Percentiles rank a stretch among this genome's conserved stretches.
These are phyloP conservation scores for Pinctada fucata DNA, from an alignment of 2,888 invertebrate genomes.

Conservation along the genomic window DNA sequence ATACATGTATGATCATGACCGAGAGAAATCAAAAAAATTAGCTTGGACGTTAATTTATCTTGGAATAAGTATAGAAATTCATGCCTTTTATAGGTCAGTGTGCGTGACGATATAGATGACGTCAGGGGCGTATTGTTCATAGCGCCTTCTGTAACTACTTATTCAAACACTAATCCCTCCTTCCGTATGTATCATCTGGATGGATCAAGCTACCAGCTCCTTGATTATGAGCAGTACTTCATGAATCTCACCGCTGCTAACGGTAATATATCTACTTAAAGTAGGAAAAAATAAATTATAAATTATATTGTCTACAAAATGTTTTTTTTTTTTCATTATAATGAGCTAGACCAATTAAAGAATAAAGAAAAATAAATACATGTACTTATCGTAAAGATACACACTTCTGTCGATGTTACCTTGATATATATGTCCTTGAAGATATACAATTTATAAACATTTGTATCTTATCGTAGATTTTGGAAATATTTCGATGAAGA, in stretches of 20 bases:
- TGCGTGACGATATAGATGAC: constrained; percentile 10
- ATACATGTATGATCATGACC: too few relatives aligned
- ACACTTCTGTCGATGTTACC: too few relatives aligned
- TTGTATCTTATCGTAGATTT: background rate
- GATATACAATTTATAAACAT: too few relatives aligned
- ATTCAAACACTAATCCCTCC: constrained; percentile 34
- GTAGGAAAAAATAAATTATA: too few relatives aligned
- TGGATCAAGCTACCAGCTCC: constrained; percentile 41
- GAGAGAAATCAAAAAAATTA: too few relatives aligned
- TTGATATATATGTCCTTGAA: too few relatives aligned
- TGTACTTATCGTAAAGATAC: too few relatives aligned
- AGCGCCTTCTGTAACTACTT: constrained; percentile 45
- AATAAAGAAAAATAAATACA: too few relatives aligned
- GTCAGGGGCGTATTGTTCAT: constrained; percentile 32
- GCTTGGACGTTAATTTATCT: too few relatives aligned
- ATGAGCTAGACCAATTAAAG: too few relatives aligned
- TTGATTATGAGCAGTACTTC: constrained; percentile 59
- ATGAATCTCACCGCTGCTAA: constrained; percentile 43
- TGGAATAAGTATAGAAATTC: too few relatives aligned
- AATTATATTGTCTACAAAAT: background rate
- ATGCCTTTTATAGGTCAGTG: constrained; percentile 23
- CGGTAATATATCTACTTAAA: constrained; percentile 27
- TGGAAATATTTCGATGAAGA: background rate
- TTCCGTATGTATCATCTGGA: constrained; percentile 48
- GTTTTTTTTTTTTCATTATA: background rate